Base-by-base conservation (phyloP, 2,888 invertebrate genomes). In the Auanema freiburgensis region DNA sequence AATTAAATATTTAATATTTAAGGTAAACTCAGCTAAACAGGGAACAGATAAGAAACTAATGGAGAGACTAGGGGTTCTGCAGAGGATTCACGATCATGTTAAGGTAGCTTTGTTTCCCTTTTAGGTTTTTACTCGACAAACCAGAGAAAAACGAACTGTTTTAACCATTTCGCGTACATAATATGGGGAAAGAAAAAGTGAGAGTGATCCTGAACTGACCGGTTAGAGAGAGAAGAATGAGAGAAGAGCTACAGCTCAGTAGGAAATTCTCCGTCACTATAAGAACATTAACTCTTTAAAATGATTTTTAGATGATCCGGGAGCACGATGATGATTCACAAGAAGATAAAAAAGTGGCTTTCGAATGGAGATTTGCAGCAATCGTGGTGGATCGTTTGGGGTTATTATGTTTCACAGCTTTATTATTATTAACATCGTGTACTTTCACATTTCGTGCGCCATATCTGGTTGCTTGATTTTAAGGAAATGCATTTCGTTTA, bases 291-390 rank as follows among this genome's bases (percentile, higher is more conserved):
- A 18, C 10, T 18, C 46, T 46, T 21, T 5, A 46, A 46, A 46
- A 46, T 21, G 52, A 18, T 14, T 46, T 75, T 24, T 63, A 78
- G 77, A 78, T 76, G 76, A 77, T 79, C 41, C 78, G 80, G 6
- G 75, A 77, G 52, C 69, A 73, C 57, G 74, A 76, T 64, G 80
- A 80, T 62, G 80, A 78, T 63, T 67, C 66, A 4, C 68, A 68
- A 23, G 79, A 80, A 56, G 79, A 79, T 46, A 63, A 69, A 24
- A 66, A 65, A 3, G 72, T 78, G 1, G 68, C 71, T 11, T 63
- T 70, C 42, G 79, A 79, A 58, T 79, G 79, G 79, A 42, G 79
- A 25, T 79, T 77, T 61, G 79, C 78, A 8, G 80, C 80, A 1
- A 72, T 76, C 46, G 76, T 80, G 46, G 77, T 80, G 49, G 80